Conservation (phyloP, 92 coral and sea anemone species). For the Epizoanthus illoricatus region DNA sequence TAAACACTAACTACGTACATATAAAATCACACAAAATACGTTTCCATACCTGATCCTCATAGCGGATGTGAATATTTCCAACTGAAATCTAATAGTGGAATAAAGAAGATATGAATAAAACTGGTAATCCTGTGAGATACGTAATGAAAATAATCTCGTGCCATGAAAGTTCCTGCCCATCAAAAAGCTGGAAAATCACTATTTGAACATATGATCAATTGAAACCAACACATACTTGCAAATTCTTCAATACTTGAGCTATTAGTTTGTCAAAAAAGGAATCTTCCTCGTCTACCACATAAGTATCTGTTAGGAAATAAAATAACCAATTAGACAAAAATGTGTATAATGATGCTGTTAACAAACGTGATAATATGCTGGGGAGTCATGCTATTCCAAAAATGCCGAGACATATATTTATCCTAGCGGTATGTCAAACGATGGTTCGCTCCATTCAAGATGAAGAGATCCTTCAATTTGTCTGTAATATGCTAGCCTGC, state of each 20-base stretch:
- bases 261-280: constrained; percentile 85
- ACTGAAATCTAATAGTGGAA: constrained; percentile 64
- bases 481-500: no score
- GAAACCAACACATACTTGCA: constrained; percentile 59
- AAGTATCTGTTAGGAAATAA: constrained; percentile 28
- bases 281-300: constrained; percentile 48
- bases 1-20: background rate
- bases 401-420: no score
- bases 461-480: no score
- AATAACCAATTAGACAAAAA: no score
- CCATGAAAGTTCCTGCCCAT: no score
- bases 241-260: constrained; percentile 88
- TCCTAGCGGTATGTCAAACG: no score
- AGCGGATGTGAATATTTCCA: constrained; percentile 85
- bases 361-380: no score
- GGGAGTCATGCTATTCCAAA: no score
- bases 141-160: background rate
- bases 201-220: background rate
- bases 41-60: constrained; percentile 92
- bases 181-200: background rate
- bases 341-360: no score
- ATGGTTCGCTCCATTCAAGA: no score
- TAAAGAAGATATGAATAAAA: background rate
- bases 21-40: background rate
- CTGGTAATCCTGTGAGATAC: no score